Evolutionary conservation across 1,140 invertebrate species (phyloP).

Genomic region (Formica selysi): DNA sequence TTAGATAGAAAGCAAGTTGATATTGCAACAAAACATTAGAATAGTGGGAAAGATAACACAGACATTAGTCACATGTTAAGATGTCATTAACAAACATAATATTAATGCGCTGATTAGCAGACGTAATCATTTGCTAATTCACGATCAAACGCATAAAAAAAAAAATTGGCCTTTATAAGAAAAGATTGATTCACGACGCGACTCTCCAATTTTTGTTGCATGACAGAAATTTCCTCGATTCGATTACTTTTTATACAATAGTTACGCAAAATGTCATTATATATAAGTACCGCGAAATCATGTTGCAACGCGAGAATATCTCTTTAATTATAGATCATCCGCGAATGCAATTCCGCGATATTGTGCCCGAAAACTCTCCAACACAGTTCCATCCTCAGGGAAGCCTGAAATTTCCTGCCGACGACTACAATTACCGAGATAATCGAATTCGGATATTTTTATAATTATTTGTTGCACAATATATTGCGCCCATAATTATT

Average conservation of each 20-base stretch:
- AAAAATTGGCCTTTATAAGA: not conserved
- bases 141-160: constrained; percentile 12
- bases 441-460: constrained; percentile 50
- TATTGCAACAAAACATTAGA: constrained; percentile 41
- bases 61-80: constrained; percentile 47
- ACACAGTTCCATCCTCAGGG: constrained; percentile 8
- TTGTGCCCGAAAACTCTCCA: constrained; percentile 8
- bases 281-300: not conserved
- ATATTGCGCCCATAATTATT: constrained; percentile 16
- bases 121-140: constrained; percentile 8
- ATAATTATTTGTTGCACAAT: constrained; percentile 17
- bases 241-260: constrained; percentile 36
- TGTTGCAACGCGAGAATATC: constrained; percentile 30
- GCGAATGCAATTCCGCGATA: constrained; percentile 23
- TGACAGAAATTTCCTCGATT: not conserved
- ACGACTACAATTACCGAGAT: constrained; percentile 46
- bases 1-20: not conserved
- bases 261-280: constrained; percentile 38
- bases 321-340: constrained; percentile 42
- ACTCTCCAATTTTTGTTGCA: constrained; percentile 6
- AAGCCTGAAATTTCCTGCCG: constrained; percentile 3
- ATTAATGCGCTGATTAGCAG: not conserved
- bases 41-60: constrained; percentile 36
- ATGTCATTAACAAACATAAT: constrained; percentile 41
- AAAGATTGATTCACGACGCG: not conserved